Percentiles rank a stretch among this genome's conserved stretches.
Evolutionary conservation across 2,797 vertebrate species (phyloP).

Genomic region (Eleutherodactylus coqui): DNA sequence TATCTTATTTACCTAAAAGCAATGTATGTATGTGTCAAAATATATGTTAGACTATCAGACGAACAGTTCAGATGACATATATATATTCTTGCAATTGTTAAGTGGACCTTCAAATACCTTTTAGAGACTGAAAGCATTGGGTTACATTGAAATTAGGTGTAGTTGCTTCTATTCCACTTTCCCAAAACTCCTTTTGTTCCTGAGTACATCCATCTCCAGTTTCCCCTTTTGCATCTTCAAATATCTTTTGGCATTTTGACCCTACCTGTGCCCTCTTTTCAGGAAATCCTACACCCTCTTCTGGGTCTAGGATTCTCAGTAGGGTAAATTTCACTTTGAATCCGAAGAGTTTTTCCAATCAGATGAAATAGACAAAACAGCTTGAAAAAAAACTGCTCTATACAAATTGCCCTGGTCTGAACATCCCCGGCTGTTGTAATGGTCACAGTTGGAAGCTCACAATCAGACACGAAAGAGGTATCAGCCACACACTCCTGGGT

Average conservation of each 20-base stretch:
- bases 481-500: constrained; percentile 22
- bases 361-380: constrained; percentile 56
- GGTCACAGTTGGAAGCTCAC: constrained; percentile 62
- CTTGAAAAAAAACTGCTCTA: constrained; percentile 58
- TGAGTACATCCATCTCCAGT: constrained; percentile 60
- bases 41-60: constrained; percentile 35
- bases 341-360: constrained; percentile 52
- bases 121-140: constrained; percentile 56
- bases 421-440: constrained; percentile 62
- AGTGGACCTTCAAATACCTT: constrained; percentile 57
- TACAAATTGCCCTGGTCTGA: constrained; percentile 69
- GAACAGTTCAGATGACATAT: constrained; percentile 41
- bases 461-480: constrained; percentile 32
- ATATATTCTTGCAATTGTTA: constrained; percentile 45
- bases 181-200: constrained; percentile 61
- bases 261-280: constrained; percentile 64
- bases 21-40: constrained; percentile 6
- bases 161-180: constrained; percentile 54
- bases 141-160: constrained; percentile 57
- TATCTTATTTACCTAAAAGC: background rate
- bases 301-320: constrained; percentile 58
- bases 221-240: constrained; percentile 62
- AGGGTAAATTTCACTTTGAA: constrained; percentile 61
- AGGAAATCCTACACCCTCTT: constrained; percentile 64
- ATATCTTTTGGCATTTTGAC: constrained; percentile 58